Percentiles rank a stretch among this genome's conserved stretches.
Evolutionary conservation across 2,797 vertebrate genomes (phyloP).

Genomic region (Champsocephalus gunnari): DNA sequence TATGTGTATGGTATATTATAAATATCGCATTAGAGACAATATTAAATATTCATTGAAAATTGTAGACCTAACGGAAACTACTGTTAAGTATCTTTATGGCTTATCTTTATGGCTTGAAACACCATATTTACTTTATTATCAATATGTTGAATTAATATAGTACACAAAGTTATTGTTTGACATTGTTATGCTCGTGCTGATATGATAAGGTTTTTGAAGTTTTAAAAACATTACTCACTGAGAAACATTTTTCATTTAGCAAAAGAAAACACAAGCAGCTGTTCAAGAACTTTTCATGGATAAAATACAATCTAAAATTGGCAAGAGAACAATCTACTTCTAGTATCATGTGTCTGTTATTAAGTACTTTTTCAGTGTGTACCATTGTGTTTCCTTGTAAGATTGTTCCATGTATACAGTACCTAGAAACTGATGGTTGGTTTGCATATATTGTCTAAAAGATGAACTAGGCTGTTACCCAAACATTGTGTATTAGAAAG

Average conservation of each 20-base stretch:
- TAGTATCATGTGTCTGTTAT: neutral
- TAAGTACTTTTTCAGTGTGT: neutral
- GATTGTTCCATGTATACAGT: neutral
- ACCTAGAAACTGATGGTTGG: neutral
- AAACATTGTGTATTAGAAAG: neutral
- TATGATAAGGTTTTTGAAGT: too few relatives aligned
- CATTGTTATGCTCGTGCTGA: neutral
- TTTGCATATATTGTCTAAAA: neutral
- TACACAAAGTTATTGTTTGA: neutral
- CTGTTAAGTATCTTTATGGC: neutral
- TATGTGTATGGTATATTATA: neutral
- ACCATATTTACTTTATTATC: neutral
- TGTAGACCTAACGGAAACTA: neutral
- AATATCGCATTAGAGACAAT: neutral
- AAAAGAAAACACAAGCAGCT: neutral
- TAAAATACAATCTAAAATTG: neutral
- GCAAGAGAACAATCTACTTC: neutral
- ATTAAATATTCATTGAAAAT: neutral
- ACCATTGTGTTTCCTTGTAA: neutral
- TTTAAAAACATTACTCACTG: too few relatives aligned
- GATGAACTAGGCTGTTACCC: neutral
- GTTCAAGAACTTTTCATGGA: neutral
- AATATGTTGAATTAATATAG: neutral
- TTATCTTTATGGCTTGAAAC: too few relatives aligned
- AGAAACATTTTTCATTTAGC: neutral